Evolutionary conservation across 2,113 vertebrate species (phyloP).

Genomic region (Phasianus colchicus): DNA sequence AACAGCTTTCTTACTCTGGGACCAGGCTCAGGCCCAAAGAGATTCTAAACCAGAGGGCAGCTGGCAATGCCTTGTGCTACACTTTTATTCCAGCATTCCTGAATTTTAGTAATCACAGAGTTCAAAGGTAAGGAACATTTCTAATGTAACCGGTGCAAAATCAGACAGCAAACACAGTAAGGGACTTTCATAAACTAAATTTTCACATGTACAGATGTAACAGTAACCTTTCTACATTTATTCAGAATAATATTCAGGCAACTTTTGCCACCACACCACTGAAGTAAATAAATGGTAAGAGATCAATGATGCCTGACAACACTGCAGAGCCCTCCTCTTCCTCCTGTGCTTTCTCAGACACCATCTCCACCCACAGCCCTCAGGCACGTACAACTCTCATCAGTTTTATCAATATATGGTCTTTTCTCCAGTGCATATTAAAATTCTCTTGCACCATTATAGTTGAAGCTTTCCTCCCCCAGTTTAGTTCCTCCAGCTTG

Average conservation of each 20-base stretch:
- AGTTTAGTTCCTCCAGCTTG: background rate
- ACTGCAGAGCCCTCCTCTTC: background rate
- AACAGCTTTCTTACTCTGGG: background rate
- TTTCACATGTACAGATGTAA: conserved; percentile 26
- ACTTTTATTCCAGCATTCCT: background rate
- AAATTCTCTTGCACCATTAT: background rate
- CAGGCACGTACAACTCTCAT: background rate
- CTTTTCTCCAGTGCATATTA: background rate
- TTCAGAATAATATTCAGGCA: conserved; percentile 1
- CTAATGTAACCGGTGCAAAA: background rate
- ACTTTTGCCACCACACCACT: background rate
- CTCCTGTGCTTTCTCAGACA: background rate
- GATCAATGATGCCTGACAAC: conserved; percentile 9
- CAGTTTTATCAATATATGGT: background rate
- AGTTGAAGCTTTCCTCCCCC: background rate
- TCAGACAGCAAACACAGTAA: background rate
- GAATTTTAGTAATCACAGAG: background rate
- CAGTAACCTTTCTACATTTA: background rate
- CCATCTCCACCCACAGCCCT: background rate
- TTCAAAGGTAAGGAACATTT: conserved; percentile 6
- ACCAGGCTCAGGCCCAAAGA: background rate
- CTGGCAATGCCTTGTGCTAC: background rate
- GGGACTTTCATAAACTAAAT: conserved; percentile 20
- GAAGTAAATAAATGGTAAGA: conserved; percentile 36
- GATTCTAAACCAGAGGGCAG: background rate